Evolutionary conservation across 2,888 invertebrate species (phyloP), one percentile per base, ranked within the genome.

Genomic region (Nymphalis polychloros): DNA sequence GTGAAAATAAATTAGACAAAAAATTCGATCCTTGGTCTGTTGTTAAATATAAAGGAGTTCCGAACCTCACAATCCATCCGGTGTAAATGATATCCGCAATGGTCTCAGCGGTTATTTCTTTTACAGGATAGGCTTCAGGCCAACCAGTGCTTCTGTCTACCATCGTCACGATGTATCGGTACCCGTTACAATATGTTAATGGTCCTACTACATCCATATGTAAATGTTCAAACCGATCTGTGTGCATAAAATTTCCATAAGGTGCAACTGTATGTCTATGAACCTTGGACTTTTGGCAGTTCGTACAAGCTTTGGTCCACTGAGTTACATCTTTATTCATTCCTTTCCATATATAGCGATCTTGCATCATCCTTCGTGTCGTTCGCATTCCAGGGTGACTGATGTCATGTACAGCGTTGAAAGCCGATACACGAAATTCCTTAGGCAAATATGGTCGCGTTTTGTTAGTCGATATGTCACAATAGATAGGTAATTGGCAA

Each of bases 41-140:
- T 0, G 75, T 75, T 13, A 78, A 17, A 35, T 35, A 35, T 35
- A 35, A 35, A 35, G 35, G 35, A 35, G 35, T 35, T 35, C 35
- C 35, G 35, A 35, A 35, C 75, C 75, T 7, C 59, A 71, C 0
- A 74, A 74, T 13, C 77, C 17, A 19, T 57, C 72, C 0, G 16
- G 4, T n/a, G 76, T 75, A 74, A 10, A 81, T 66, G 0, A 73
- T 75, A n/a, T 68, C 64, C 0, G 78, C 78, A 6, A 82, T 77
- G 0, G 78, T 79, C 10, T 78, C 75, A 0, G 81, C 79, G 3
- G 75, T 72, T 31, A 79, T 78, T 64, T 82, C 72, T 20, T 49
- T 19, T 1, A 78, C 48, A 0, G 82, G 78, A 16, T 80, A 69
- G 1, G 78, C 80, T n/a, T 78, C 76, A 4, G 79, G 77, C 80